These are phyloP conservation scores for Agriopis leucophaearia DNA, from an alignment of 2,888 invertebrate genomes.

Conservation along the genomic window DNA sequence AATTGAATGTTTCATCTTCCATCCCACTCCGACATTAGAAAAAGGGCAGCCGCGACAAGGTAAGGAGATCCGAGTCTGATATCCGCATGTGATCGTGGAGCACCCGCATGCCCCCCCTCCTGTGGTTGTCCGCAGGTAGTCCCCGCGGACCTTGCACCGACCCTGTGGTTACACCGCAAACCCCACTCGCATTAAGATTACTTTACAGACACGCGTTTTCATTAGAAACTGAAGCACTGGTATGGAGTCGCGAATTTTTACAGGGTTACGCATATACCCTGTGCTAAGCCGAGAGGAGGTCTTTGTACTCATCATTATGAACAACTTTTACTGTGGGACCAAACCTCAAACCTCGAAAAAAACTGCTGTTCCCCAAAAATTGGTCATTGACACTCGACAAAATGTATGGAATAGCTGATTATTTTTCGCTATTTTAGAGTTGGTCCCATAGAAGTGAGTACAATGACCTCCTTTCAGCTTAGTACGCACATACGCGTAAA, in stretches of 20 bases:
- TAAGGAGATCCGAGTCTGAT: conserved; percentile 84
- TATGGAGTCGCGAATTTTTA: background rate
- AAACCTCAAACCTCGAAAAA: too few relatives aligned
- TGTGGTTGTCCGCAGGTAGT: conserved; percentile 59
- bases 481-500: too few relatives aligned
- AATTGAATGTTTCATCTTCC: conserved; percentile 85
- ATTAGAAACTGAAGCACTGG: background rate
- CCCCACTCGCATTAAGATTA: conserved; percentile 10
- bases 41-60: conserved; percentile 95
- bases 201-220: conserved; percentile 34
- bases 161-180: conserved; percentile 44
- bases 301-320: too few relatives aligned
- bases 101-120: conserved; percentile 80
- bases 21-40: conserved; percentile 89
- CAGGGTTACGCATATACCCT: too few relatives aligned
- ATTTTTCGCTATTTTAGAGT: too few relatives aligned
- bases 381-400: too few relatives aligned
- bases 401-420: too few relatives aligned
- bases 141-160: conserved; percentile 53
- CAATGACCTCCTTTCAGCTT: too few relatives aligned
- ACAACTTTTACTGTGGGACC: too few relatives aligned
- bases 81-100: conserved; percentile 78
- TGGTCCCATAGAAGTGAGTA: too few relatives aligned
- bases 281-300: too few relatives aligned
- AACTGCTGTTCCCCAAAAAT: too few relatives aligned